A percentile compares a stretch with the other conserved stretches of the same genome.
These are phyloP conservation scores for Polyodon spathula DNA, from an alignment of 2,113 vertebrate species.

Conservation along the genomic window DNA sequence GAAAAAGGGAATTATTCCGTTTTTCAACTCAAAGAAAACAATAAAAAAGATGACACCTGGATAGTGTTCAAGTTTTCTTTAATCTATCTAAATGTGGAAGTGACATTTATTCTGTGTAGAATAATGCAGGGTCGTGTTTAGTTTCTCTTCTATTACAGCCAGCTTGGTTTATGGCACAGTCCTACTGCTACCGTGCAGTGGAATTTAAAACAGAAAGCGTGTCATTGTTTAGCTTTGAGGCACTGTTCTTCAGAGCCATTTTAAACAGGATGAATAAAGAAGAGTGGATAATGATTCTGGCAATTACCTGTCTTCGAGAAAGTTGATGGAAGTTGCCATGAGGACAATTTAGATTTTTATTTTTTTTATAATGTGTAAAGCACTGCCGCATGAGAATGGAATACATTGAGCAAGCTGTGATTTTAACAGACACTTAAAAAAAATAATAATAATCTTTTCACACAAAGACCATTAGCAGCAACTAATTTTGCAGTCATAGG, in stretches of 20 bases:
- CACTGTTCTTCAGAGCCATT: not conserved
- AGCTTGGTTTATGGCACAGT: constrained; percentile 10
- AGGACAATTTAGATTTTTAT: not conserved
- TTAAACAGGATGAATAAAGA: constrained; percentile 3
- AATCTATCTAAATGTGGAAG: constrained; percentile 14
- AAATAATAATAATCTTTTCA: too few species aligned
- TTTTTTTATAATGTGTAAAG: not conserved
- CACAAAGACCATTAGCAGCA: too few species aligned
- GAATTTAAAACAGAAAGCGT: constrained; percentile 1
- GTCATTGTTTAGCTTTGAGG: constrained; percentile 6
- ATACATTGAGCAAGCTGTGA: not conserved
- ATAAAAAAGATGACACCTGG: constrained; percentile 24
- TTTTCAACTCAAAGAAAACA: constrained; percentile 28
- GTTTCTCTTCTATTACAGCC: constrained; percentile 7
- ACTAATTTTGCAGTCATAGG: too few species aligned
- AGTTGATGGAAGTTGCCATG: not conserved
- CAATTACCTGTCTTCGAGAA: not conserved
- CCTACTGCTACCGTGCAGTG: not conserved
- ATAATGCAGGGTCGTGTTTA: constrained; percentile 17
- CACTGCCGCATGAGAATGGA: not conserved
- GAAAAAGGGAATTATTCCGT: constrained; percentile 27
- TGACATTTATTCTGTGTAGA: constrained; percentile 12
- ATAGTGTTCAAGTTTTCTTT: constrained; percentile 9
- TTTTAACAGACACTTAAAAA: not conserved
- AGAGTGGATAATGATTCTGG: constrained; percentile 7